These are phyloP conservation scores for Chrysopilus asiliformis DNA, from an alignment of 2,888 invertebrate species.

Conservation along the genomic window DNA sequence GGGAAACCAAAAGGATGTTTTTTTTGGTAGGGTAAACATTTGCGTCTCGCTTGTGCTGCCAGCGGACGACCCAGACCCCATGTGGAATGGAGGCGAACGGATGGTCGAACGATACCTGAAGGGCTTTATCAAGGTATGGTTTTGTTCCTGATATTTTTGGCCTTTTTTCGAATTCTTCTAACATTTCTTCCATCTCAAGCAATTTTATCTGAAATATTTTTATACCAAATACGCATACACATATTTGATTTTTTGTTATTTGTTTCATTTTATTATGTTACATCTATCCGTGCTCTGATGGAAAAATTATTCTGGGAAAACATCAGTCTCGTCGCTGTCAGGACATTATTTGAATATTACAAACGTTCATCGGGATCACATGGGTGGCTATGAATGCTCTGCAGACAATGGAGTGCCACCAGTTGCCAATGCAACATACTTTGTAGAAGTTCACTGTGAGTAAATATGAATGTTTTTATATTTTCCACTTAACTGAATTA, in stretches of 20 bases:
- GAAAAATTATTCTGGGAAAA: no score
- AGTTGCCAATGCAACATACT: conserved; percentile 61
- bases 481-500: conserved; percentile 3
- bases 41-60: conserved; percentile 69
- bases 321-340: conserved; percentile 53
- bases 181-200: no score
- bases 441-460: conserved; percentile 77
- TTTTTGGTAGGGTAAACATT: no score
- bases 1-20: no score
- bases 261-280: no score
- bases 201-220: no score
- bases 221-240: no score
- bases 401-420: conserved; percentile 81
- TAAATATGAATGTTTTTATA: conserved; percentile 4
- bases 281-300: no score
- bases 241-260: no score
- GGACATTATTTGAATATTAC: conserved; percentile 70
- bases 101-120: conserved; percentile 47
- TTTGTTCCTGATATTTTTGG: no score
- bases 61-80: conserved; percentile 63
- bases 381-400: conserved; percentile 59
- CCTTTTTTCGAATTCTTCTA: no score
- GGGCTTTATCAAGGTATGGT: conserved; percentile 50
- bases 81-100: conserved; percentile 62
- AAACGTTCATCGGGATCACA: conserved; percentile 53